Conservation (phyloP, 2,797 vertebrate genomes). For the Zalophus californianus region DNA sequence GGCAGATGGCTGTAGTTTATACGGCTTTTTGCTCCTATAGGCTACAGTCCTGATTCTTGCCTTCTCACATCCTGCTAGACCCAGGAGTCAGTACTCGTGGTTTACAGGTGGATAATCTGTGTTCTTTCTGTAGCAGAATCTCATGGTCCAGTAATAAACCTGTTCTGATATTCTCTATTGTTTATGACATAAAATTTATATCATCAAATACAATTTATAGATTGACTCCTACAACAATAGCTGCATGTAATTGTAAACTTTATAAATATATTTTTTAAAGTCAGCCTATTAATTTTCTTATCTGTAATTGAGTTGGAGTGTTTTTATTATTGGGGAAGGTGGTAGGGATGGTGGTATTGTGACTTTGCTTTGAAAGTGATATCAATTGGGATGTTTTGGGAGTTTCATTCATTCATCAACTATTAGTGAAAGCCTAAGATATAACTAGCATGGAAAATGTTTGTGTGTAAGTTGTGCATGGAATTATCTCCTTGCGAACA, state of each 20-base stretch:
- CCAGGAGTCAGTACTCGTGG: not conserved
- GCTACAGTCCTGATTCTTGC: not conserved
- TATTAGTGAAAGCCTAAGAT: not conserved
- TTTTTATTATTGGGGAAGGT: not conserved
- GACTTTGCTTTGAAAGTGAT: not conserved
- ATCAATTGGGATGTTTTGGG: not conserved
- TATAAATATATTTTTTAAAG: not conserved
- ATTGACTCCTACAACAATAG: not conserved
- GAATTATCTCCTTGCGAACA: not conserved
- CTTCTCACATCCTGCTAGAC: not conserved
- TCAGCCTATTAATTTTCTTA: not conserved
- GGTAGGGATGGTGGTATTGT: not conserved
- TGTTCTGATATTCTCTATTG: not conserved
- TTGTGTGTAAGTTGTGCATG: not conserved
- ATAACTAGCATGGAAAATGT: not conserved
- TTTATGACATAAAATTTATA: not conserved
- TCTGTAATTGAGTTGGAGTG: not conserved
- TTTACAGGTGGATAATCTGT: not conserved
- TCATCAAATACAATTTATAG: not conserved
- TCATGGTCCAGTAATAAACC: not conserved
- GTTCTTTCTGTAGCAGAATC: not conserved
- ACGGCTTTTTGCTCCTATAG: not conserved
- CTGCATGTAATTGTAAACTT: not conserved
- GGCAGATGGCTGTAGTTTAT: not conserved
- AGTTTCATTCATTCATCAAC: not conserved